Conservation (phyloP, 2,113 vertebrate species). For the Ageneiosus marmoratus region DNA sequence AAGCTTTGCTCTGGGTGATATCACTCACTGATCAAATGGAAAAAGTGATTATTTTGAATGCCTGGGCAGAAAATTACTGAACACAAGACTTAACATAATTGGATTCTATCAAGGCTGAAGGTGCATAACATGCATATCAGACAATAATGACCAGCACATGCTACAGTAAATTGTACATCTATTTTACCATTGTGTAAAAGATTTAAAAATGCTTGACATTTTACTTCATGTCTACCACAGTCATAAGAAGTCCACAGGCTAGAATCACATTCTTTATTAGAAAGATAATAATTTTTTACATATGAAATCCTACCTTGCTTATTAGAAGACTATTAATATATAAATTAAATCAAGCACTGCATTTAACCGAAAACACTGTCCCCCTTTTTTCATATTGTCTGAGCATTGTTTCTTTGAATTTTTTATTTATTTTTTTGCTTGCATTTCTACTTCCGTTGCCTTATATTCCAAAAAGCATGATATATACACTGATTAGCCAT, state of each 20-base stretch:
- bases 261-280: background rate
- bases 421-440: no score
- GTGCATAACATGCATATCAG: background rate
- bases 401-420: no score
- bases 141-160: background rate
- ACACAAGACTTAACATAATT: background rate
- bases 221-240: background rate
- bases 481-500: no score
- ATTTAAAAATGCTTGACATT: background rate
- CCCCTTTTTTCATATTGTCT: background rate
- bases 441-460: no score
- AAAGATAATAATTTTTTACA: background rate
- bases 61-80: constrained; percentile 1
- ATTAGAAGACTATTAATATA: background rate
- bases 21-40: constrained; percentile 1
- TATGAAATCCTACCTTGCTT: background rate
- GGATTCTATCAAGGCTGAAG: constrained; percentile 9
- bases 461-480: no score
- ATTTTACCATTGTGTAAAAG: no score
- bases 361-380: background rate
- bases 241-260: background rate
- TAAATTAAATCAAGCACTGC: background rate
- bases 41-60: constrained; percentile 9
- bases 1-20: background rate
- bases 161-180: no score